A percentile compares a stretch with the other conserved stretches of the same genome.
These are phyloP conservation scores for Caenorhabditis sp. DNA, from an alignment of 2,888 invertebrate species.

Conservation along the genomic window DNA sequence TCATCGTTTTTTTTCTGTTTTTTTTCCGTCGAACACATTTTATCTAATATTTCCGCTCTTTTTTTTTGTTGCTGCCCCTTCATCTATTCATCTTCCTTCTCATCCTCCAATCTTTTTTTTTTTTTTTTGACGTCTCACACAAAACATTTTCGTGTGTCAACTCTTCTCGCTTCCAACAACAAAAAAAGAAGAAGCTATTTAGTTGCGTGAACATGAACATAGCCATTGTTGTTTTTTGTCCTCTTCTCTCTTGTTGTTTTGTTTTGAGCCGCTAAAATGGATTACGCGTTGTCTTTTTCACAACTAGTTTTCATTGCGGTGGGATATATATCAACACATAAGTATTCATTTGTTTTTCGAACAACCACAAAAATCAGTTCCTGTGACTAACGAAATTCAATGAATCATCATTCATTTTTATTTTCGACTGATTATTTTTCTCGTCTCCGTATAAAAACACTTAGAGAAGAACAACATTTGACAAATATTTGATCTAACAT, in stretches of 20 bases:
- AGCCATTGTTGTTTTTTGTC: neutral
- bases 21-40: neutral
- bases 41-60: neutral
- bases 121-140: neutral
- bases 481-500: no score
- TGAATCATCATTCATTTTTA: no score
- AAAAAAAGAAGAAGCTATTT: neutral
- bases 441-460: no score
- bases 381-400: no score
- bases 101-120: slow-evolving; percentile 3
- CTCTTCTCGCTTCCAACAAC: neutral
- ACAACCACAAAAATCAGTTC: neutral
- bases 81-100: neutral
- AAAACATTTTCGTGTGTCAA: neutral
- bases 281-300: neutral
- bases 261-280: neutral
- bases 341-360: neutral
- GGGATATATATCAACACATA: neutral
- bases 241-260: neutral
- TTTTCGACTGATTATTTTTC: no score
- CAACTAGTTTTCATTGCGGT: neutral
- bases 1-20: neutral
- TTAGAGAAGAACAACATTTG: no score
- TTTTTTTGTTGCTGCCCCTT: slow-evolving; percentile 1
- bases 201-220: neutral